Conservation (phyloP, 2,888 invertebrate species). For the Ormyrus thymus region DNA sequence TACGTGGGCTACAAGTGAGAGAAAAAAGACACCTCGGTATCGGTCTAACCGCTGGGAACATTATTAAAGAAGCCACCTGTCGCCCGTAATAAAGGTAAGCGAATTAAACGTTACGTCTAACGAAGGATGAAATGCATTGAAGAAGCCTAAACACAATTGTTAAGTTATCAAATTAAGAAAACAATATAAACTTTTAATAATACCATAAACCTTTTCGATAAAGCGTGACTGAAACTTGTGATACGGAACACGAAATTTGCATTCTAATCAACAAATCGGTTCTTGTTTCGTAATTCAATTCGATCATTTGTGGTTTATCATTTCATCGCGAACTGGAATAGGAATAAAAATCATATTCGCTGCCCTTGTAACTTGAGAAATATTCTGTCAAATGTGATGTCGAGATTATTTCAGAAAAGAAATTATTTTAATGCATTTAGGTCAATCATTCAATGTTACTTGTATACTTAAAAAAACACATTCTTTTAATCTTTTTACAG, state of each 20-base stretch:
- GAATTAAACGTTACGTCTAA: conserved; percentile 46
- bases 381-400: too few species aligned
- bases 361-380: too few species aligned
- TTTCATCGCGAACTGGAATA: conserved; percentile 1
- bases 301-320: conserved; percentile 6
- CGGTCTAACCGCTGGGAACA: conserved; percentile 11
- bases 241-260: not conserved
- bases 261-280: not conserved
- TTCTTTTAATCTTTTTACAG: too few species aligned
- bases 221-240: too few species aligned
- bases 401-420: too few species aligned
- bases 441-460: too few species aligned
- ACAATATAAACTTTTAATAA: not conserved
- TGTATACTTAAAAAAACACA: too few species aligned
- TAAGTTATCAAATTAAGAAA: not conserved
- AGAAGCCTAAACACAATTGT: not conserved
- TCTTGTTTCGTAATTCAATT: conserved; percentile 19
- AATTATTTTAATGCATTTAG: too few species aligned
- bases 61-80: conserved; percentile 56
- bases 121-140: conserved; percentile 18
- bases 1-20: conserved; percentile 52
- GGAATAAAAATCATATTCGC: not conserved
- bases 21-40: conserved; percentile 41
- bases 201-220: not conserved
- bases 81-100: conserved; percentile 52